Evolutionary conservation across 2,113 vertebrate genomes (phyloP), one percentile per base, ranked within the genome.

Genomic region (Hepsetus odoe): DNA sequence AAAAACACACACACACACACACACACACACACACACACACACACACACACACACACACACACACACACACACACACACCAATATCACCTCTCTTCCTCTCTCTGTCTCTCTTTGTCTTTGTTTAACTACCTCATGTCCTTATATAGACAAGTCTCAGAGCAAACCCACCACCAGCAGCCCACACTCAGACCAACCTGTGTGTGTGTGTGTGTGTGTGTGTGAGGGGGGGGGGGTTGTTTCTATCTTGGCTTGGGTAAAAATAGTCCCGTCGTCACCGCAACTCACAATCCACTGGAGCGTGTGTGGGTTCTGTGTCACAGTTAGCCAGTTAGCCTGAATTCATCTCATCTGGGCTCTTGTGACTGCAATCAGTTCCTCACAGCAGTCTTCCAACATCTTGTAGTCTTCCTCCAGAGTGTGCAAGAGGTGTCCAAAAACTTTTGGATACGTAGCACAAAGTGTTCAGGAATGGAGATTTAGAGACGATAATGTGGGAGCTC

Each of bases 51-150:
- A 7, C 42, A 7, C 42, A 7, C 11, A 18, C 56, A 59, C 28
- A 32, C 69, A 59, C 10, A 55, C 64, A 78, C 76, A 86, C 78
- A 83, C 84, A 84, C 86, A 83, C 65, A 67, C 76, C 80, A 64
- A 38, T 76, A 7, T 78, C 67, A 79, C 64, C 79, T 46, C 66
- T 66, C 40, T 42, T 20, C 53, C 26, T 20, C 10, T 30, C 67
- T 14, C 18, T 33, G 16, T n/a, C 42, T 76, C 75, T 64, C 72
- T 59, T 79, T 56, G 62, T 53, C 46, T 30, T 22, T 40, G 55
- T 16, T 53, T 40, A 81, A 74, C 83, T 87, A 72, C 80, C 74
- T 87, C 38, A 28, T 16, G 3, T 56, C 73, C 61, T 76, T 76
- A 66, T 76, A 66, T 76, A 66, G 73, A 10, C 61, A 66, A 53